A percentile compares a stretch with the other conserved stretches of the same genome.
Conservation (phyloP, 2,113 vertebrate species). For the Morone saxatilis region DNA sequence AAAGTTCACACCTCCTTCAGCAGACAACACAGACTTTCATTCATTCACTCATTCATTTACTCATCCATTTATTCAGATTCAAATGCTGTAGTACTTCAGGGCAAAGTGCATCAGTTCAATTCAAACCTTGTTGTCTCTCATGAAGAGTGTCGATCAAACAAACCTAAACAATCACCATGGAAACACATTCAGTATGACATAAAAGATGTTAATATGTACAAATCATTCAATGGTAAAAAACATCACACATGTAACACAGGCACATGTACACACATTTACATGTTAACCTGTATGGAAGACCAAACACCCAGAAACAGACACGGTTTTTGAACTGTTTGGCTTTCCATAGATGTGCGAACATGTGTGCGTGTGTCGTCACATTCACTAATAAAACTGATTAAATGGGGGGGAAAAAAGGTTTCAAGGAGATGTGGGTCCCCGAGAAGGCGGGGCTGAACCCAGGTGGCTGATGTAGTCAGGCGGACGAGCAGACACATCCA, state of each 20-base stretch:
- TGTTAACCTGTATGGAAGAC: neutral
- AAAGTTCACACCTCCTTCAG: conserved; percentile 42
- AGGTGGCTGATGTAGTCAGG: conserved; percentile 65
- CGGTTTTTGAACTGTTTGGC: neutral
- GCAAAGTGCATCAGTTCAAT: conserved; percentile 96
- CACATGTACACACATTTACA: conserved; percentile 50
- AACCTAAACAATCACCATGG: conserved; percentile 70
- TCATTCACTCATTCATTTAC: conserved; percentile 62
- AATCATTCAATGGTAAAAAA: conserved; percentile 80
- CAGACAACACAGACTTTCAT: conserved; percentile 37
- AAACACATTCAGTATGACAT: conserved; percentile 88
- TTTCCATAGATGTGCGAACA: conserved; percentile 15
- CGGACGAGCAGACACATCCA: neutral
- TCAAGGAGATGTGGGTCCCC: conserved; percentile 30
- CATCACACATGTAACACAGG: conserved; percentile 35
- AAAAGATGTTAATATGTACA: conserved; percentile 87
- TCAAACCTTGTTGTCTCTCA: conserved; percentile 79
- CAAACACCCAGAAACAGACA: neutral
- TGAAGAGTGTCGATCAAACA: conserved; percentile 70
- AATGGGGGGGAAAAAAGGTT: neutral
- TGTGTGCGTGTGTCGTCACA: conserved; percentile 71
- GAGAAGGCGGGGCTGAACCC: conserved; percentile 14
- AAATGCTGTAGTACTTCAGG: conserved; percentile 82
- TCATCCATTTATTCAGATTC: conserved; percentile 54
- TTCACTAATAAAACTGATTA: conserved; percentile 75